Base-by-base conservation (phyloP, 2,888 invertebrate species). In the Salticus scenicus region DNA sequence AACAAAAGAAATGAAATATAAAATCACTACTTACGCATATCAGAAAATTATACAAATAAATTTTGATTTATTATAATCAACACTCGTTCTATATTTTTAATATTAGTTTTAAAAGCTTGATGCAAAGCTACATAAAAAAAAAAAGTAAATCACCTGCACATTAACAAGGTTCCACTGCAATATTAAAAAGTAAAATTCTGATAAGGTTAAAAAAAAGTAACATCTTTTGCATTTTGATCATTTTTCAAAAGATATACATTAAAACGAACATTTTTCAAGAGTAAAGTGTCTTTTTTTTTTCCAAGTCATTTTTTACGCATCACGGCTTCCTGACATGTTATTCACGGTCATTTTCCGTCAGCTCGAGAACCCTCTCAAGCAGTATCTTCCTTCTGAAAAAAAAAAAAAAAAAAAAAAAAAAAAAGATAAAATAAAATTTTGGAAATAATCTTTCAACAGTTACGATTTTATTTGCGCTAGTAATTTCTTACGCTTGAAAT, bases 341-440 rank as follows among this genome's bases (percentile, higher is more conserved):
- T 47, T 47, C 42, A 47, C 42, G 42, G 42, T 47, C 42, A 47
- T 47, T 47, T 47, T 47, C 42, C 42, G 42, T 47, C 17, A 47
- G 42, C 42, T 47, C 42, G 42, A 47, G 42, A 47, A 17, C 42
- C 17, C 42, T 47, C 17, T 47, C 42, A 47, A 47, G 42, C 42
- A 2, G 42, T 47, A 47, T 47, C 42, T 47, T 47, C 17, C 17
- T 14, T 47, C 17, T 17, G 17, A 37, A 37, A 37, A 37, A 37
- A 10, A n/a, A n/a, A n/a, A n/a, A n/a, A n/a, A n/a, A 8, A 37
- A 37, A 37, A 37, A 8, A 37, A 37, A 37, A 8, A 37, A 37
- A 37, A 37, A 37, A 37, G 12, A n/a, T n/a, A n/a, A n/a, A 37
- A 47, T 47, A 47, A 47, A 47, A 47, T 14, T 47, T 47, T 5